phyloP scores from a whole-genome alignment of 2,113 vertebrate genomes.

The Agelaius tricolor region DNA sequence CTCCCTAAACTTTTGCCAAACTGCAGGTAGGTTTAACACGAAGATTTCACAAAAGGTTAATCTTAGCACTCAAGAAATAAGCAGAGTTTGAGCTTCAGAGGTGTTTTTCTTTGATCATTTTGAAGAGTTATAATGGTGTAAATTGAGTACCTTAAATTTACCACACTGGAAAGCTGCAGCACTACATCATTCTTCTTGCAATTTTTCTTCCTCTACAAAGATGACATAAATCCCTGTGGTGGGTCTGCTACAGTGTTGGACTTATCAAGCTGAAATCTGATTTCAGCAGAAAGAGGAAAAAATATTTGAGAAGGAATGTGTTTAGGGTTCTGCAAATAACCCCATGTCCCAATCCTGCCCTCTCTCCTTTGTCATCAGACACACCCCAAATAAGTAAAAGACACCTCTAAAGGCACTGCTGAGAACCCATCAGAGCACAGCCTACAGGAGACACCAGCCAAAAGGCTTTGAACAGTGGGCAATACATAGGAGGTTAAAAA shows the following conservation, averaged over 20 bases:
- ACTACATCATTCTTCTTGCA: neutral
- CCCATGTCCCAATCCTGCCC: neutral
- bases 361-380: neutral
- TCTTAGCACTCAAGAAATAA: neutral
- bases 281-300: neutral
- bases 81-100: neutral
- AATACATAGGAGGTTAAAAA: neutral
- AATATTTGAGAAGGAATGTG: neutral
- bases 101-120: neutral
- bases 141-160: neutral
- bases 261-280: neutral
- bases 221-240: neutral
- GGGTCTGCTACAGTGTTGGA: neutral
- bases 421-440: neutral
- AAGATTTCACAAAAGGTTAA: constrained; percentile 16
- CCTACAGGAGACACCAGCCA: neutral
- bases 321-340: neutral
- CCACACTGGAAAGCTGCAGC: neutral
- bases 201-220: neutral
- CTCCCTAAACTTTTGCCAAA: constrained; percentile 6
- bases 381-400: neutral
- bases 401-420: neutral
- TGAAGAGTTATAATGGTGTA: neutral
- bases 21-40: neutral
- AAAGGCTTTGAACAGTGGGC: neutral